A percentile compares a stretch with the other conserved stretches of the same genome.
Evolutionary conservation across 2,113 vertebrate genomes (phyloP).

Genomic region (Ameiurus melas): DNA sequence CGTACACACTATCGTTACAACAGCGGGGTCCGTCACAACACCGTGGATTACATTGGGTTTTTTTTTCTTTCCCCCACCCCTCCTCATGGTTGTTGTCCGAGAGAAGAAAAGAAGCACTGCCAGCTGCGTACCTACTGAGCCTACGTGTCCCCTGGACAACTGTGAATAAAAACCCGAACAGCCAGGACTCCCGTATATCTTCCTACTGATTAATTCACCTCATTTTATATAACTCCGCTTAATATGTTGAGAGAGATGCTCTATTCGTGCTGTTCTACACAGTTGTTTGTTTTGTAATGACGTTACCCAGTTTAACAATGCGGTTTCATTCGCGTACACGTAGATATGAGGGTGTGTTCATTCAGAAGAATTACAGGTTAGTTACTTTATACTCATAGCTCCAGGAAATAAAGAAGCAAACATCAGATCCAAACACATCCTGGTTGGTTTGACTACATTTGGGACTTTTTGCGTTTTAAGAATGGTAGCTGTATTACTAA

Average conservation of each 20-base stretch:
- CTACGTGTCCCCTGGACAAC: not conserved
- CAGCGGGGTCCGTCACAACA: not conserved
- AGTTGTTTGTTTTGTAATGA: not conserved
- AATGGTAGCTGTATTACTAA: not conserved
- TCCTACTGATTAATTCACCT: not conserved
- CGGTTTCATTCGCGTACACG: not conserved
- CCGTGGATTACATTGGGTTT: not conserved
- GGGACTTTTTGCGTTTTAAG: not conserved
- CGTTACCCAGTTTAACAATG: not conserved
- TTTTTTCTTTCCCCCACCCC: not conserved
- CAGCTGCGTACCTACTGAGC: not conserved
- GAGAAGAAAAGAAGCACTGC: not conserved
- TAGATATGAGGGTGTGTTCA: not conserved
- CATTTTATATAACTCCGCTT: not conserved
- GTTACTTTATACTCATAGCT: not conserved
- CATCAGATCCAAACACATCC: not conserved
- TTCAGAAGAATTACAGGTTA: not conserved
- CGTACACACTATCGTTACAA: not conserved
- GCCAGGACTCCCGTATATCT: not conserved
- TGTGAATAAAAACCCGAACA: not conserved
- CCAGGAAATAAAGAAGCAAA: not conserved
- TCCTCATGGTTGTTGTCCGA: not conserved
- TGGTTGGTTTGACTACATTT: not conserved
- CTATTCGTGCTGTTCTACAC: not conserved
- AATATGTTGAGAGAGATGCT: too few relatives aligned